phyloP scores from a whole-genome alignment of 2,888 invertebrate genomes.

The Phengaris arion region DNA sequence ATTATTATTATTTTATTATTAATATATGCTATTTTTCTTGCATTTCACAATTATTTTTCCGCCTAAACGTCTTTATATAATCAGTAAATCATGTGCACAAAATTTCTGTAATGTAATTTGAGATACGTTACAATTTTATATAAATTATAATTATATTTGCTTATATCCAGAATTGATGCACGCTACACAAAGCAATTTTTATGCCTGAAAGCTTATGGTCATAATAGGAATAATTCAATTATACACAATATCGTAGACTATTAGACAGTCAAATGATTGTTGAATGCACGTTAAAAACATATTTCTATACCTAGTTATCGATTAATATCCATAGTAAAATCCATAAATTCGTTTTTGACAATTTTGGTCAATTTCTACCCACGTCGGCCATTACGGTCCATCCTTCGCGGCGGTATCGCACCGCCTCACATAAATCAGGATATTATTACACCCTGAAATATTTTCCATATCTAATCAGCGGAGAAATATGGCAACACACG shows the following conservation, averaged over 20 bases:
- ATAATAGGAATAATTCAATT: neutral
- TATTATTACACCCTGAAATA: slow-evolving; percentile 68
- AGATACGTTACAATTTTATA: neutral
- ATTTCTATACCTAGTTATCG: neutral
- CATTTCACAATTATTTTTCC: no score
- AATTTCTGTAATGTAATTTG: no score
- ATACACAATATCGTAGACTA: neutral
- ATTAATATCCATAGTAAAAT: slow-evolving; percentile 53
- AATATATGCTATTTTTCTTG: no score
- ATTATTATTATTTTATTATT: no score
- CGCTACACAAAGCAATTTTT: neutral
- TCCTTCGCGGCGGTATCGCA: slow-evolving; percentile 67
- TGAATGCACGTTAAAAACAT: neutral
- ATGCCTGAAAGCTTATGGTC: slow-evolving; percentile 5
- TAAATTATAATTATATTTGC: neutral
- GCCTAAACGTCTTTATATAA: no score
- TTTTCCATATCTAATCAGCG: slow-evolving; percentile 73
- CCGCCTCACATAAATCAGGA: slow-evolving; percentile 68
- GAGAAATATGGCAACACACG: slow-evolving; percentile 63
- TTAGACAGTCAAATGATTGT: neutral
- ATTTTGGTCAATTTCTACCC: slow-evolving; percentile 60
- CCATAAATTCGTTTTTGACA: slow-evolving; percentile 54
- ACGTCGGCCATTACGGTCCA: slow-evolving; percentile 61
- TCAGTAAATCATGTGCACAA: no score
- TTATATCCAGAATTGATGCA: neutral